Base-by-base conservation (phyloP, 2,113 vertebrate species). In the Boulengeromyrus knoepffleri region DNA sequence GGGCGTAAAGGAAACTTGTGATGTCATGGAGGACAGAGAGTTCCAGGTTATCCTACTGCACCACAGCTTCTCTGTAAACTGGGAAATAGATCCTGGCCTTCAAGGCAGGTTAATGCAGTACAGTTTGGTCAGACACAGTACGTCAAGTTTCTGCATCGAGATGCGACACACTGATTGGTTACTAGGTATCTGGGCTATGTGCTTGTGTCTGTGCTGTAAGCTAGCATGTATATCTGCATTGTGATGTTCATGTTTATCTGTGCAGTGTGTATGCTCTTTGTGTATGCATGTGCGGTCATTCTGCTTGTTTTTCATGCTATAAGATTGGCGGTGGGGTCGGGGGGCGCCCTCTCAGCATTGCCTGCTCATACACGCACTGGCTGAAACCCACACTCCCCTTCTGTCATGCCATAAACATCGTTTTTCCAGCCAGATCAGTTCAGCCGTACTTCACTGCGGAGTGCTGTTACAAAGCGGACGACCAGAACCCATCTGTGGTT, bases 51-150 rank as follows among this genome's bases (percentile, higher is more conserved):
- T 27, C 12, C 46, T 47, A 27, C 36, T 77, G 62, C 2, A 87
- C 36, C 21, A 77, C 58, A 58, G 90, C 52, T 84, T 89, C 24
- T 90, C 85, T 90, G 88, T 88, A 91, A 90, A 92, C 91, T 91
- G 89, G 89, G 92, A 92, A 88, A 91, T 90, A 27, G 13, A 89
- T 84, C 74, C 85, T 27, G 50, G 87, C 7, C 42, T 5, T 93
- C 89, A 89, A 80, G 88, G 92, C 93, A 93, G 91, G 92, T 24
- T 52, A 90, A 88, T 91, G 62, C 77, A n/a, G 46, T 19, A 53
- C 56, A 87, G 70, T 77, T 3, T 19, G 80, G 74, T 70, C 1
- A 84, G 12, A 90, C 86, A 53, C 88, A 90, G 88, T 56, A 90
- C 86, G 12, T 50, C 87, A 88, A 15, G 86, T 45, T 62, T 15